These are phyloP conservation scores for Drosophila lutescens DNA, from an alignment of 2,888 invertebrate species.

Conservation along the genomic window DNA sequence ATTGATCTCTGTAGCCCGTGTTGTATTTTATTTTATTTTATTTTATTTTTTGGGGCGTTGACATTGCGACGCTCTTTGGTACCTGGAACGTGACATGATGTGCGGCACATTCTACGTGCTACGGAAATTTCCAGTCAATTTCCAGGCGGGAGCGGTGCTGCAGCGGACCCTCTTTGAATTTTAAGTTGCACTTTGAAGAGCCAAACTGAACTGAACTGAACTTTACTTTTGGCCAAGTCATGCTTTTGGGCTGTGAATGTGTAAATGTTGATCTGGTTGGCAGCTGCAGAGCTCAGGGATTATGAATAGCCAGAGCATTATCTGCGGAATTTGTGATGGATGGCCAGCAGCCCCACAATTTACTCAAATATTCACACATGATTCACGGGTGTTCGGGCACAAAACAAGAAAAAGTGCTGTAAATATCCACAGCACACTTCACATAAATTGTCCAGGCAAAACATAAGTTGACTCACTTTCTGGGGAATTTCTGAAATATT, in stretches of 20 bases:
- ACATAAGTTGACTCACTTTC: conserved; percentile 1
- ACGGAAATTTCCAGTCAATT: conserved; percentile 47
- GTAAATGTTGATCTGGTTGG: conserved; percentile 12
- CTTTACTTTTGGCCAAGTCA: conserved; percentile 35
- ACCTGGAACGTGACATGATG: conserved; percentile 62
- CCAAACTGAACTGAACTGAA: conserved; percentile 24
- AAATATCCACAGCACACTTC: conserved; percentile 1
- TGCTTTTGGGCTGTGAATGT: conserved; percentile 22
- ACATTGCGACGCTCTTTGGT: conserved; percentile 53
- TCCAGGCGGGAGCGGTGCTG: conserved; percentile 22
- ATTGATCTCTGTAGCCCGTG: conserved; percentile 58
- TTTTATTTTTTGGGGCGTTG: conserved; percentile 54
- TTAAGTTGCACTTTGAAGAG: conserved; percentile 39
- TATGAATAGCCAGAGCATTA: conserved; percentile 32
- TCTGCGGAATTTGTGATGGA: conserved; percentile 39
- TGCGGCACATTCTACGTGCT: conserved; percentile 51
- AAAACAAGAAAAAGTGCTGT: neutral
- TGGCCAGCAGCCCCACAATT: conserved; percentile 16
- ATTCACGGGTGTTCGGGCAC: neutral
- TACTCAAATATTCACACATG: conserved; percentile 22
- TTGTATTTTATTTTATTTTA: conserved; percentile 6
- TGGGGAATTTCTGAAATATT: neutral
- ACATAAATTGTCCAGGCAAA: conserved; percentile 1
- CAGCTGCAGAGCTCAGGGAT: conserved; percentile 31
- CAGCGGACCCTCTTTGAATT: conserved; percentile 44